Evolutionary conservation across 2,797 vertebrate species (phyloP), one percentile per base, ranked within the genome.

Genomic region (Acrossocheilus fasciatus): DNA sequence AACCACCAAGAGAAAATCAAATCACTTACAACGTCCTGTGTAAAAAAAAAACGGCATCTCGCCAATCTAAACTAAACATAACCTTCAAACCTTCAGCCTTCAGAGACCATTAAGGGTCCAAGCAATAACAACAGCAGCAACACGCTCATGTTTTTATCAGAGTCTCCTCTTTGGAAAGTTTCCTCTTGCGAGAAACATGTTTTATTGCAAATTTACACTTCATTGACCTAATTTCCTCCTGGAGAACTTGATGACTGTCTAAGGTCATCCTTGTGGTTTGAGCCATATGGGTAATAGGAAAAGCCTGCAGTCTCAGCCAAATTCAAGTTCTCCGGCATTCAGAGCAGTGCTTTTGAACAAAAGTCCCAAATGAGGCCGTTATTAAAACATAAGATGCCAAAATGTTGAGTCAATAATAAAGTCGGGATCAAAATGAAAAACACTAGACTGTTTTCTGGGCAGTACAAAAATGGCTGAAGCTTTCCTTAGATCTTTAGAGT

Each of bases 221-320:
- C 62, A 81, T 68, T 85, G 86, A 86, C 83, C 87, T 50, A 39
- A 87, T 87, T 90, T 90, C 69, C 75, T 72, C 11, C 64, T 54
- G n/a, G 59, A 87, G 82, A 89, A 59, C 52, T 76, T 62, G 82
- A 81, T 54, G 76, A 85, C 86, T 83, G 85, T 86, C 82, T 82
- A 88, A 87, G 82, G 89, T 83, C 86, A 77, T 26, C 47, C 50
- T 76, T 34, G 50, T 73, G 26, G 77, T 66, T 69, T 69, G 52
- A 78, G 70, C 70, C 86, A 89, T 89, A 87, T 87, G 75, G 74
- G 72, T 57, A 84, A 84, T 45, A 77, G 81, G 78, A 77, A 84
- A 68, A 85, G 41, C 34, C 59, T 41, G 43, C 11, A 59, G 17
- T 62, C 43, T 9, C 14, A 34, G 82, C 81, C 85, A 89, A 74